Base-by-base conservation (phyloP, 2,797 vertebrate genomes). In the Cossypha heuglini region DNA sequence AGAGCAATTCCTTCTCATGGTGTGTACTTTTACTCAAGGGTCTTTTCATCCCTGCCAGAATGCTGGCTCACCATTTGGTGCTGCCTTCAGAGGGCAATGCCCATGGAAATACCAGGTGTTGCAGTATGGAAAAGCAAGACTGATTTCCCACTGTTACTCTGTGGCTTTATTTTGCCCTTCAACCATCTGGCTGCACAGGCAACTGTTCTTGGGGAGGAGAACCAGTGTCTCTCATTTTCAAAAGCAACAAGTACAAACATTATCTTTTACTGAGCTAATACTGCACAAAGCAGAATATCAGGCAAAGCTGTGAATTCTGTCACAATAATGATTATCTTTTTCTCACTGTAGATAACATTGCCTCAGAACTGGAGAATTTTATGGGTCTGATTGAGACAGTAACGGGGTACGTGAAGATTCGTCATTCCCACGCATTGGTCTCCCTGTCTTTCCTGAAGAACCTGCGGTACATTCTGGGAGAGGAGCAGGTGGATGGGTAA, bases 311-410 rank as follows among this genome's bases (percentile, higher is more conserved):
- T 73, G 66, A 72, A 10, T 62, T 74, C 14, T 75, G 25, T 58
- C 45, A 31, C 6, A 18, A 57, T 55, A 59, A 54, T 14, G 57
- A 26, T 51, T 5, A 8, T 20, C 0, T 58, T 66, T 64, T 90
- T 31, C 45, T 75, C 66, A 1, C 31, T 51, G 8, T 51, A 99
- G 99, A 98, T 98, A 99, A 99, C 96, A 99, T 99, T 17, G 99
- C 99, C 37, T 98, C 99, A 10, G 99, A 99, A 96, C 98, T 99
- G 98, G 99, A 99, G 98, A 99, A 98, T 94, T 99, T 99, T 95
- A 99, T 99, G 99, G 99, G 99, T 20, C 97, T 99, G 97, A 99
- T 99, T 57, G 99, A 99, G 98, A 99, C 98, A 16, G 99, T 99
- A 79, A 99, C 98, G 0, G 99, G 99, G 71, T 99, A 99, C 3